phyloP scores from a whole-genome alignment of 1,140 invertebrate species.

The Aphidius ervi region DNA sequence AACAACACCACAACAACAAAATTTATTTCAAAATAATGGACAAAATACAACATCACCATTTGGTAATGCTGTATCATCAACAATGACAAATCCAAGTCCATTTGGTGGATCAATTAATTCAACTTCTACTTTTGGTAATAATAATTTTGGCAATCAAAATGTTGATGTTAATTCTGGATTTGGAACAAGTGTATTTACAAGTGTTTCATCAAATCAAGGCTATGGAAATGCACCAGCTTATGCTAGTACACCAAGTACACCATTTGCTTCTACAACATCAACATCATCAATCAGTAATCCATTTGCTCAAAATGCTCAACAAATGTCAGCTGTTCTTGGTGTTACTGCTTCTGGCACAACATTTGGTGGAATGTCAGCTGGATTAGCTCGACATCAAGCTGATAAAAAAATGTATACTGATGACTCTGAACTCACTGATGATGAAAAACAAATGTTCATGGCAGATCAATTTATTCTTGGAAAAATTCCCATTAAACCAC shows the following conservation, averaged over 20 bases:
- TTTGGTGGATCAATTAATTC: background rate
- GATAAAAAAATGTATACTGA: conserved; percentile 38
- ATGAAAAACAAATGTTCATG: conserved; percentile 39
- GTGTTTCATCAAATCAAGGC: background rate
- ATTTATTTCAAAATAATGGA: background rate
- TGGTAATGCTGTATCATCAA: background rate
- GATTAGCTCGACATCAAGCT: conserved; percentile 31
- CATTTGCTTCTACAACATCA: conserved; percentile 20
- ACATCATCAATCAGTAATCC: conserved; percentile 27
- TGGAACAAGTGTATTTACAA: conserved; percentile 15
- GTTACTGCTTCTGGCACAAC: background rate
- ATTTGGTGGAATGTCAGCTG: conserved; percentile 18
- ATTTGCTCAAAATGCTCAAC: conserved; percentile 23
- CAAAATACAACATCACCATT: background rate
- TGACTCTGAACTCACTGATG: conserved; percentile 38
- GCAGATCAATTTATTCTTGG: conserved; percentile 38
- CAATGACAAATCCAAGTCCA: background rate
- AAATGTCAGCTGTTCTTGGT: background rate
- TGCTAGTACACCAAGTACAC: conserved; percentile 20
- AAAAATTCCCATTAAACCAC: conserved; percentile 43
- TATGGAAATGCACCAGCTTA: conserved; percentile 20
- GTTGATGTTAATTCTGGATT: background rate
- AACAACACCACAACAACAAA: background rate
- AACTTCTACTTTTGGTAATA: background rate
- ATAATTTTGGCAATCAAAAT: background rate